These are phyloP conservation scores for Prionace glauca DNA, from an alignment of 2,797 vertebrate genomes.

Conservation along the genomic window DNA sequence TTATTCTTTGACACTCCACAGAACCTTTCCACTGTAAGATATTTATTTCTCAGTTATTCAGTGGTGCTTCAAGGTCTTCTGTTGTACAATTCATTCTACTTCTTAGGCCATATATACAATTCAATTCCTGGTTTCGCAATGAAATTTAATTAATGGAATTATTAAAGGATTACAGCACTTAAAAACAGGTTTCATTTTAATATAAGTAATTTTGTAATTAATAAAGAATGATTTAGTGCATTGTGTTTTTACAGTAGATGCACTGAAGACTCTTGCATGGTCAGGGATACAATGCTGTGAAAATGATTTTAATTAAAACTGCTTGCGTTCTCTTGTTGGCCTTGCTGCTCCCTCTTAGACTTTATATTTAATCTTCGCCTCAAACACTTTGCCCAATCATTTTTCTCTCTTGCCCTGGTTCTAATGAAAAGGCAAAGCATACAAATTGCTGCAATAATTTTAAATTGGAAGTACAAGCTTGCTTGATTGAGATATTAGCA, in stretches of 20 bases:
- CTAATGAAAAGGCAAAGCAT: neutral
- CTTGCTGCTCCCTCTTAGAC: neutral
- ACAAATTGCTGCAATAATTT: neutral
- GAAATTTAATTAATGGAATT: neutral
- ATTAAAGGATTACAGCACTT: neutral
- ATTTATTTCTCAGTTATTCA: neutral
- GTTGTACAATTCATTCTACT: neutral
- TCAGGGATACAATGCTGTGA: neutral
- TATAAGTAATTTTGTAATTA: neutral
- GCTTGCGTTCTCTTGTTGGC: neutral
- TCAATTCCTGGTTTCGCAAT: neutral
- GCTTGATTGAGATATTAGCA: neutral
- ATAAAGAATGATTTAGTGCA: neutral
- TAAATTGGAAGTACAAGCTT: neutral
- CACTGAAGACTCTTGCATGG: neutral
- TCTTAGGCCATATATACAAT: neutral
- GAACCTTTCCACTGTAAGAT: neutral
- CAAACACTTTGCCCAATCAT: neutral
- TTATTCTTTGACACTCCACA: neutral
- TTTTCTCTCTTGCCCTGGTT: neutral
- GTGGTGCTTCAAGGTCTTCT: neutral
- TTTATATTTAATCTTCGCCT: too few species aligned
- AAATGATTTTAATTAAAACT: neutral
- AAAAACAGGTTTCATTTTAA: neutral
- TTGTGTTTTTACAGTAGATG: neutral